Conservation (phyloP, 1,140 invertebrate genomes). For the Listronotus oregonensis region DNA sequence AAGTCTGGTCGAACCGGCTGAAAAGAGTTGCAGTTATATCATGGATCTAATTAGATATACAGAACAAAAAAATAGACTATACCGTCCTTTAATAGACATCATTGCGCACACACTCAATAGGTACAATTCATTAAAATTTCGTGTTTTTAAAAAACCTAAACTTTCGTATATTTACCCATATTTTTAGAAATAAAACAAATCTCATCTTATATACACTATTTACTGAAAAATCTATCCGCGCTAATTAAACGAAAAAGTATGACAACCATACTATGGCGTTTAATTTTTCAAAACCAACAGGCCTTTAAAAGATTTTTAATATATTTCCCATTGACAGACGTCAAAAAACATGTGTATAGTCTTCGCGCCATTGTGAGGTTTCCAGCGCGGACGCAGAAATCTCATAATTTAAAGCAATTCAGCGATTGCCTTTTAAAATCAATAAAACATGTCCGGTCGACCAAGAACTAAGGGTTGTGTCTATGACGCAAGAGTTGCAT, state of each 20-base stretch:
- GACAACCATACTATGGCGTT: not conserved
- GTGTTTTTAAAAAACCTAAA: slow-evolving; percentile 47
- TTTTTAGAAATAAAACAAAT: slow-evolving; percentile 4
- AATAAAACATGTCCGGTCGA: slow-evolving; percentile 37
- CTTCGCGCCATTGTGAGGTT: slow-evolving; percentile 47
- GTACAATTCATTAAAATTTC: slow-evolving; percentile 52
- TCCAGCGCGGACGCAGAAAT: slow-evolving; percentile 34
- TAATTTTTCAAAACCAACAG: slow-evolving; percentile 11
- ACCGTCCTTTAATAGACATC: slow-evolving; percentile 46
- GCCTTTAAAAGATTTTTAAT: slow-evolving; percentile 17
- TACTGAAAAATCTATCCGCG: slow-evolving; percentile 7
- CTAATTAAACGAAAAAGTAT: slow-evolving; percentile 17
- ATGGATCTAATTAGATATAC: slow-evolving; percentile 33
- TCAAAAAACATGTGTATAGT: slow-evolving; percentile 49
- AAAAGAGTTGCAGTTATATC: slow-evolving; percentile 26
- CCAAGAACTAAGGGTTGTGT: slow-evolving; percentile 33
- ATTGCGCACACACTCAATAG: slow-evolving; percentile 52
- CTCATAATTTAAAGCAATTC: slow-evolving; percentile 26
- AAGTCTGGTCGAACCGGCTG: slow-evolving; percentile 21
- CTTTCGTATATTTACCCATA: slow-evolving; percentile 4
- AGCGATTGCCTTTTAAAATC: slow-evolving; percentile 43
- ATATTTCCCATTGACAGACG: slow-evolving; percentile 47
- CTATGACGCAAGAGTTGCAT: slow-evolving; percentile 43
- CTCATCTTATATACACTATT: not conserved
- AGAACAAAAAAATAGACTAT: slow-evolving; percentile 39